These are phyloP conservation scores for Aurelia sp. DNA, from an alignment of 30 jellyfish, hydroid and myxozoan genomes.

Conservation along the genomic window DNA sequence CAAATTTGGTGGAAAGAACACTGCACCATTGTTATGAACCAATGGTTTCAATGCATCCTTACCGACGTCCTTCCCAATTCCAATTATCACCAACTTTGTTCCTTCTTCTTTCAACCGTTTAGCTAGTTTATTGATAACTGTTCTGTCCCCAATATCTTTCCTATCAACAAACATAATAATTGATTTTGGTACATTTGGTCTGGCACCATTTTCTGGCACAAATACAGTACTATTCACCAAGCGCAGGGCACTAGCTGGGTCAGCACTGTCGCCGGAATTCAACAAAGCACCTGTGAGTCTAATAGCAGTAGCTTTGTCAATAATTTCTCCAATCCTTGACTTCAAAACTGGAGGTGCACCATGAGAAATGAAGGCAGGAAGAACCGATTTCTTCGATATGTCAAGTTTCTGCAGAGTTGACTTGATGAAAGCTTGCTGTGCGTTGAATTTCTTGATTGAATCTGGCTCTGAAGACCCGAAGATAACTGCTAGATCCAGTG, in stretches of 20 bases:
- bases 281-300: neutral
- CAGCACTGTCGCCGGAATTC: slow-evolving; percentile 45
- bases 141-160: slow-evolving; percentile 35
- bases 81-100: slow-evolving; percentile 73
- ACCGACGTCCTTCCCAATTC: slow-evolving; percentile 69
- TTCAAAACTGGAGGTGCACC: slow-evolving; percentile 36
- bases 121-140: slow-evolving; percentile 67
- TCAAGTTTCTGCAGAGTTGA: slow-evolving; percentile 29
- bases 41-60: slow-evolving; percentile 41
- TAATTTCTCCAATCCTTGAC: slow-evolving; percentile 44
- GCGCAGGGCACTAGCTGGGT: slow-evolving; percentile 65
- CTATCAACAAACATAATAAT: slow-evolving; percentile 81
- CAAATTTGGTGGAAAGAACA: slow-evolving; percentile 90
- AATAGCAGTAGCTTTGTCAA: neutral
- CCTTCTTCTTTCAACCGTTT: slow-evolving; percentile 71
- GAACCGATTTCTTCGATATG: slow-evolving; percentile 37
- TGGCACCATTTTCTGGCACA: slow-evolving; percentile 77
- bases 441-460: slow-evolving; percentile 33
- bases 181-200: slow-evolving; percentile 77
- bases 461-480: slow-evolving; percentile 77
- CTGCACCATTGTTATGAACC: slow-evolving; percentile 55
- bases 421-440: slow-evolving; percentile 47
- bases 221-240: slow-evolving; percentile 71
- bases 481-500: slow-evolving; percentile 49
- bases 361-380: slow-evolving; percentile 62